Conservation (phyloP, 37 sponge, comb jelly and placozoan genomes). For the Beroe ovata region DNA sequence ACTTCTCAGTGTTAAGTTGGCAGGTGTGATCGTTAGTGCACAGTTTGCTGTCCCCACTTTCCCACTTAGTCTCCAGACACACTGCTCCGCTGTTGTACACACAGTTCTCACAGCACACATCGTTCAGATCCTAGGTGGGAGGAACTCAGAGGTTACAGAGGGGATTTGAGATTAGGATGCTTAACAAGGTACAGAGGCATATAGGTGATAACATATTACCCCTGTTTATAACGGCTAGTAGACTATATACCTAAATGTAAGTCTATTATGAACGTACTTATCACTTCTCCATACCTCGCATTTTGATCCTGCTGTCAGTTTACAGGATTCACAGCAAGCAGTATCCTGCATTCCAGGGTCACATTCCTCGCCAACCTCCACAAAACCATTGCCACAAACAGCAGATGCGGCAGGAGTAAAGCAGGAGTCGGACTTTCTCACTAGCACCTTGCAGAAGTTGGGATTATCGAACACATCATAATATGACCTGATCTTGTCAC, state of each 20-base stretch:
- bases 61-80: constrained; percentile 10
- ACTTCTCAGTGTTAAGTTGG: not conserved
- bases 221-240: too few relatives aligned
- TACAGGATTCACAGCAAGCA: constrained; percentile 10
- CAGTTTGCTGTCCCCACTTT: not conserved
- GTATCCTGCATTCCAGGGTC: constrained; percentile 29
- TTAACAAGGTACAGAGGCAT: too few relatives aligned
- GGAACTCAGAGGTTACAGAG: too few relatives aligned
- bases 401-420: not conserved
- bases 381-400: constrained; percentile 31
- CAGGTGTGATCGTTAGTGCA: not conserved
- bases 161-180: too few relatives aligned
- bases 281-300: constrained; percentile 29
- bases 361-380: constrained; percentile 46
- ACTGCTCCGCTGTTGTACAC: not conserved
- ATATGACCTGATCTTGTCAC: too few relatives aligned
- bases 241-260: too few relatives aligned
- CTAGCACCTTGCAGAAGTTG: constrained; percentile 35
- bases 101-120: not conserved
- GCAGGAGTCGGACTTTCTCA: not conserved
- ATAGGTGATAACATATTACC: too few relatives aligned
- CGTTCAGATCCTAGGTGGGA: not conserved
- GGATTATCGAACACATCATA: too few relatives aligned
- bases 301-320: constrained; percentile 3
- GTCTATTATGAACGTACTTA: too few relatives aligned